Conservation (phyloP, 2,888 invertebrate species). For the Allolobophora icterica region DNA sequence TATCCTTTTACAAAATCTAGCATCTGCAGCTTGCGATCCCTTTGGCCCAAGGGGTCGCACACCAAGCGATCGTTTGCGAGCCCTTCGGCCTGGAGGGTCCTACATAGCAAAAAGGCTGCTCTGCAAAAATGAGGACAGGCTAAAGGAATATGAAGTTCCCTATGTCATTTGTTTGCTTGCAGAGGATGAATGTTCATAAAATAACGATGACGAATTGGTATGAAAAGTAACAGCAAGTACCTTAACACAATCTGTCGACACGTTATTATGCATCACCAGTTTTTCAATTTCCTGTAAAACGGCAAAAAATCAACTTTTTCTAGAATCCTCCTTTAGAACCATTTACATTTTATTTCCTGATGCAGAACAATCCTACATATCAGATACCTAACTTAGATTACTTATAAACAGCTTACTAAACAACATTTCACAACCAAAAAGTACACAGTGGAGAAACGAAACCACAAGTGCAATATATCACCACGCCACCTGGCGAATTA, state of each 20-base stretch:
- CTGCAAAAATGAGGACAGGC: too few species aligned
- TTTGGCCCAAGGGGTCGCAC: too few species aligned
- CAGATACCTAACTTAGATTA: not conserved
- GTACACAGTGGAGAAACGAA: too few species aligned
- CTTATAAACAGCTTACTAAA: not conserved
- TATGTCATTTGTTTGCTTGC: not conserved
- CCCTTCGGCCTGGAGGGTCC: too few species aligned
- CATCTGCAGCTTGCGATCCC: too few species aligned
- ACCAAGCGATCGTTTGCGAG: too few species aligned
- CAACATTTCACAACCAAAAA: not conserved
- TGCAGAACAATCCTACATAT: not conserved
- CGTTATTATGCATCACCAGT: constrained; percentile 12
- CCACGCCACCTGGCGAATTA: too few species aligned
- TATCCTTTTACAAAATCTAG: too few species aligned
- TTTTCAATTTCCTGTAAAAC: constrained; percentile 23
- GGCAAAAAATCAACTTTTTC: not conserved
- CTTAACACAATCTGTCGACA: not conserved
- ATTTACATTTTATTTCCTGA: not conserved
- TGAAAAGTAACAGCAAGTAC: not conserved
- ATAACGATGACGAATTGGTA: not conserved
- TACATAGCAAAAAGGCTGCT: too few species aligned
- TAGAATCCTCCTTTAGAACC: not conserved
- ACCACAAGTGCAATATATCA: too few species aligned
- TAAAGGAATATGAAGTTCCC: not conserved
- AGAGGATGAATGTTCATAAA: not conserved